Percentiles rank a stretch among this genome's conserved stretches.
Evolutionary conservation across 2,113 vertebrate genomes (phyloP).

Genomic region (Ictalurus punctatus): DNA sequence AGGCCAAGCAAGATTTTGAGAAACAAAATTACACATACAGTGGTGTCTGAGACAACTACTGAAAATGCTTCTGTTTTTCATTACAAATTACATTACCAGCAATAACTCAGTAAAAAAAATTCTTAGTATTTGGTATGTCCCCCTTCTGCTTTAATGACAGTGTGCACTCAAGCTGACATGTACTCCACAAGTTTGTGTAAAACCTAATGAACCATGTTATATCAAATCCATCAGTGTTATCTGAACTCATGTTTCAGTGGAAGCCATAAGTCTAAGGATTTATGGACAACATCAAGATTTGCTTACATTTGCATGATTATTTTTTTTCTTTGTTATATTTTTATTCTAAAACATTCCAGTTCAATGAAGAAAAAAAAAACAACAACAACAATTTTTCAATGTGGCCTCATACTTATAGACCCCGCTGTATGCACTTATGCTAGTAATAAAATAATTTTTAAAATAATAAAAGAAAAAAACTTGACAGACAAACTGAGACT

Average conservation of each 20-base stretch:
- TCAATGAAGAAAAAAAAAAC: neutral
- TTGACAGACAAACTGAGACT: neutral
- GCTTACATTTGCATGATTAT: neutral
- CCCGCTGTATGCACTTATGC: neutral
- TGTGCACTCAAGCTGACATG: neutral
- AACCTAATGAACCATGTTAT: neutral
- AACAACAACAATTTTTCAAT: too few relatives aligned
- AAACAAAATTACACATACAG: neutral
- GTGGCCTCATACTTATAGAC: too few relatives aligned
- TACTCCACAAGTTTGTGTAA: neutral
- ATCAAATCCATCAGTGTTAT: neutral
- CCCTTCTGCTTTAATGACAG: neutral
- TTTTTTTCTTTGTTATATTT: too few relatives aligned
- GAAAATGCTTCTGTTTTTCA: neutral
- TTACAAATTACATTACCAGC: neutral
- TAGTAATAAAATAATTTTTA: neutral
- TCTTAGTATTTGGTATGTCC: neutral
- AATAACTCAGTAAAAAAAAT: neutral
- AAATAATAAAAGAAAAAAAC: neutral
- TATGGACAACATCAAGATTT: neutral
- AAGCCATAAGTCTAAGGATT: neutral
- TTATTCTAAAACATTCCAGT: neutral
- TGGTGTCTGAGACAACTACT: neutral
- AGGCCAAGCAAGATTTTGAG: neutral
- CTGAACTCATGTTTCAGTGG: neutral